Percentiles rank a stretch among this genome's conserved stretches.
Evolutionary conservation across 2,797 vertebrate species (phyloP).

Genomic region (Cyprinodon diabolis): DNA sequence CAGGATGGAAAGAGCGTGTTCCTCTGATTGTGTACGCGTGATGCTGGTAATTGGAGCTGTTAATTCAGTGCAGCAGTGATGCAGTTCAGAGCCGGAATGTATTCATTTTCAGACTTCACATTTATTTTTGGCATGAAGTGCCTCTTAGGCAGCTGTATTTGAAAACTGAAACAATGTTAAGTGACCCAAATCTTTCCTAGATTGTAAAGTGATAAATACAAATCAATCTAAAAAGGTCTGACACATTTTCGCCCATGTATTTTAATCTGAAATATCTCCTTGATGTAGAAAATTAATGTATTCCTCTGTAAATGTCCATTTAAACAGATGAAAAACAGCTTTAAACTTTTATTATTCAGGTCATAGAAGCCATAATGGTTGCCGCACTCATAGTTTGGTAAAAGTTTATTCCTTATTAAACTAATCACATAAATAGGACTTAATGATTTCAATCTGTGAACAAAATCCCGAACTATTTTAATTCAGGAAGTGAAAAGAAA

Average conservation of each 20-base stretch:
- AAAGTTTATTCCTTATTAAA: background rate
- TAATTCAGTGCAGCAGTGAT: constrained; percentile 51
- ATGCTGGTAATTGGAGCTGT: constrained; percentile 36
- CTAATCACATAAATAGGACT: background rate
- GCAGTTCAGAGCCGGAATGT: constrained; percentile 33
- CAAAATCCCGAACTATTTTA: background rate
- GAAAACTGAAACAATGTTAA: constrained; percentile 7
- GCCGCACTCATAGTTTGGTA: too few relatives aligned
- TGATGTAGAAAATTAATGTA: background rate
- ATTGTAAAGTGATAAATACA: constrained; percentile 5
- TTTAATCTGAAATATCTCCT: background rate
- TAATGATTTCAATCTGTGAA: background rate
- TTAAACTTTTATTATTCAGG: background rate
- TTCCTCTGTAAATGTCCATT: background rate
- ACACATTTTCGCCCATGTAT: background rate
- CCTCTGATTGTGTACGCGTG: constrained; percentile 20
- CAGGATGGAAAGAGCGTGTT: background rate
- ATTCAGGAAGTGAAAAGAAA: background rate
- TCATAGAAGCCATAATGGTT: background rate
- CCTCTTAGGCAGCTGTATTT: constrained; percentile 28
- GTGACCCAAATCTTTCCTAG: constrained; percentile 20
- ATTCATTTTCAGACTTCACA: constrained; percentile 34
- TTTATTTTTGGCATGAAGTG: constrained; percentile 41
- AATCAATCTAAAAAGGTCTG: constrained; percentile 6
- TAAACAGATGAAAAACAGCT: background rate